Percentiles rank a stretch among this genome's conserved stretches.
Conservation (phyloP, 2,797 vertebrate genomes). For the Enteromius treurensis region DNA sequence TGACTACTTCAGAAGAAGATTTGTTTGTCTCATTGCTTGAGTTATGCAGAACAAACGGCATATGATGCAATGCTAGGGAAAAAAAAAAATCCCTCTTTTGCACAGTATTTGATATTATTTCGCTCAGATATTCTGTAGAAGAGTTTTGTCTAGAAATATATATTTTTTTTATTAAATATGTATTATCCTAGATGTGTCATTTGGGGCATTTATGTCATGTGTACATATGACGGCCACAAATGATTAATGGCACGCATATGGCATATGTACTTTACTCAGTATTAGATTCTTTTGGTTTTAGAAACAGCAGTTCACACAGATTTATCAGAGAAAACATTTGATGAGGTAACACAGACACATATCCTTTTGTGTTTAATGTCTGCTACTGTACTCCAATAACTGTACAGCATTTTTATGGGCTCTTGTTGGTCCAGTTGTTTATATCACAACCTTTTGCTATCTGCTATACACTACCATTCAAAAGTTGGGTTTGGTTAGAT, state of each 20-base stretch:
- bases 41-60: not conserved
- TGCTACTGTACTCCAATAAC: not conserved
- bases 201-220: slow-evolving; percentile 6
- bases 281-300: not conserved
- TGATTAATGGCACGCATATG: slow-evolving; percentile 14
- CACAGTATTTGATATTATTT: not conserved
- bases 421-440: not conserved
- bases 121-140: not conserved
- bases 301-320: not conserved
- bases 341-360: not conserved
- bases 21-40: not conserved
- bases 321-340: not conserved
- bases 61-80: not conserved
- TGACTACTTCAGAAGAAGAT: not conserved
- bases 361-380: not conserved
- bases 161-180: slow-evolving; percentile 2
- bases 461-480: not conserved
- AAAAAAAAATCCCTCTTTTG: not conserved
- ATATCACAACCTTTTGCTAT: not conserved
- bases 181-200: slow-evolving; percentile 1
- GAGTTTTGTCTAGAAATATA: not conserved
- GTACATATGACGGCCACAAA: not conserved
- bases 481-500: not conserved
- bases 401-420: not conserved
- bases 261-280: not conserved